Base-by-base conservation (phyloP, 1,140 invertebrate species). In the Heliothis subflexa region DNA sequence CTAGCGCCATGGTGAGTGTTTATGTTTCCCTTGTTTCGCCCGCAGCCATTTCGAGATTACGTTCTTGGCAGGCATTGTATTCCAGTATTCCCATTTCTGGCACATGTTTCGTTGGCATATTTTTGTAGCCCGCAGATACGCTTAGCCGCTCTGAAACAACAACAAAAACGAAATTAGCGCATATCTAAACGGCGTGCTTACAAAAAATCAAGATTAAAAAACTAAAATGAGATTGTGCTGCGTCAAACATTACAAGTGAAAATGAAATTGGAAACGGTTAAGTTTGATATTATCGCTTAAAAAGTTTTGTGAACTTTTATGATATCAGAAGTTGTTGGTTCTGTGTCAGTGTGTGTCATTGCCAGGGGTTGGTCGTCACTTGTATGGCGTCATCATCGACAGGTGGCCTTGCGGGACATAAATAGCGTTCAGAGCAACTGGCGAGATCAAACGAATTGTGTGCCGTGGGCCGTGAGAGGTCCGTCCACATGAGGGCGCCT, bases 361-460 rank as follows among this genome's bases (percentile, higher is more conserved):
- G 72, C 16, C 77, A 78, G 74, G 62, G 66, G 61, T 54, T 72
- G 52, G 72, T 68, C 28, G 74, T 55, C 28, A 66, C 28, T 62
- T 61, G 73, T 62, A 47, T 77, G 40, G 61, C 80, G 80, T 82
- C 80, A 81, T 81, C 82, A 83, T 78, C 79, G 78, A 66, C 73
- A 79, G 76, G 77, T 84, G 86, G 83, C 84, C 86, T 88, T 88
- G 82, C 80, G 82, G 83, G 84, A 75, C 86, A 91, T 91, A 91
- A 91, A 94, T 92, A 91, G 89, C 86, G 88, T 79, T 90, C 80
- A 85, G 86, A 85, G 85, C 83, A 86, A 82, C 79, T 83, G 86
- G 83, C 85, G 88, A 91, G 90, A 94, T 94, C 92, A 94, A 94
- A 94, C 90, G 87, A 94, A 93, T 89, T 90, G 89, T 91, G 91